Evolutionary conservation across 2,797 vertebrate species (phyloP).

Genomic region (Eulemur rubriventer): DNA sequence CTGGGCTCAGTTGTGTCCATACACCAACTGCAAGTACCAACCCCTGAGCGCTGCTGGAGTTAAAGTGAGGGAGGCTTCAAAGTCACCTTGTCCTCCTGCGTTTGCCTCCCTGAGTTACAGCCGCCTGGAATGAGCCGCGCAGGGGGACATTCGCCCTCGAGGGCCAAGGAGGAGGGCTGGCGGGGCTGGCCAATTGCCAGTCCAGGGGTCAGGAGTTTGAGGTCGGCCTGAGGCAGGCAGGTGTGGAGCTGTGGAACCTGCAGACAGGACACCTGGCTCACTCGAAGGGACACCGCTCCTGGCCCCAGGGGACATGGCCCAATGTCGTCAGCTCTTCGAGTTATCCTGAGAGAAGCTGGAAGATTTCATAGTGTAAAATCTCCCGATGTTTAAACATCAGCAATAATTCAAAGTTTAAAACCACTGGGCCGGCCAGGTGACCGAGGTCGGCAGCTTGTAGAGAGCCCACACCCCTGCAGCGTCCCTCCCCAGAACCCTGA

Average conservation of each 20-base stretch:
- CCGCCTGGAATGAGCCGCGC: neutral
- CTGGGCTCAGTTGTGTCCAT: neutral
- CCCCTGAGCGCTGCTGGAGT: neutral
- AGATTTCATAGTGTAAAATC: neutral
- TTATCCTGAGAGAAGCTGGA: neutral
- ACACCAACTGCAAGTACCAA: too few species aligned
- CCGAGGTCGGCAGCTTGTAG: too few species aligned
- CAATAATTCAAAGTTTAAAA: neutral
- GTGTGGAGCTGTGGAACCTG: neutral
- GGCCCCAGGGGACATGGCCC: neutral
- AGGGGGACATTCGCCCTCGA: rapidly evolving
- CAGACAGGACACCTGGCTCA: neutral
- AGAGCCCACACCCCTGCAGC: rapidly evolving
- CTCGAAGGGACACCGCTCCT: neutral
- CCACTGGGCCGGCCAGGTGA: neutral
- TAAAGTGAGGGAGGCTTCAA: neutral
- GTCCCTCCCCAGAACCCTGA: neutral
- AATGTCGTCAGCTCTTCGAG: neutral
- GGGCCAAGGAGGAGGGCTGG: neutral
- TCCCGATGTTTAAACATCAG: neutral
- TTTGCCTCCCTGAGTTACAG: neutral
- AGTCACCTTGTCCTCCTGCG: neutral
- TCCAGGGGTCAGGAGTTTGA: neutral
- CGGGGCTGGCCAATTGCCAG: neutral
- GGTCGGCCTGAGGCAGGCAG: neutral